These are phyloP conservation scores for Perca fluviatilis DNA, from an alignment of 2,113 vertebrate genomes.

Conservation along the genomic window DNA sequence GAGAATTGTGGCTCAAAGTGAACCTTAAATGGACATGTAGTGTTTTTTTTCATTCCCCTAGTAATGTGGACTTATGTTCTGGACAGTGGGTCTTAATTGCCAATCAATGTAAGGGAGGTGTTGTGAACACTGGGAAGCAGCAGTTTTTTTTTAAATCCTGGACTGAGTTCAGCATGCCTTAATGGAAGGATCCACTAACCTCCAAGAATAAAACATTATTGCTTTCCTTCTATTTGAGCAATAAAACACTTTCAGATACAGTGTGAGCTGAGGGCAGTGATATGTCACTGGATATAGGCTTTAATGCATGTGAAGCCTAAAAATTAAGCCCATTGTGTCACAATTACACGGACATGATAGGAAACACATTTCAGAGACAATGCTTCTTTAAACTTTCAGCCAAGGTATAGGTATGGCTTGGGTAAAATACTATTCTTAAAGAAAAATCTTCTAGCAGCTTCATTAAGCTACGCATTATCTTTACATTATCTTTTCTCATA, in stretches of 20 bases:
- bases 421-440: slow-evolving; percentile 15
- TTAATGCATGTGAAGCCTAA: slow-evolving; percentile 36
- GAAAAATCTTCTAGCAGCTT: slow-evolving; percentile 10
- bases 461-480: slow-evolving; percentile 24
- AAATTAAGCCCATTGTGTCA: slow-evolving; percentile 42
- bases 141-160: slow-evolving; percentile 10
- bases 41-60: slow-evolving; percentile 40
- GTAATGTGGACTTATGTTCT: slow-evolving; percentile 73
- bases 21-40: slow-evolving; percentile 73
- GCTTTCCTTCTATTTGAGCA: slow-evolving; percentile 42
- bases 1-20: slow-evolving; percentile 67
- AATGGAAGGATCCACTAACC: slow-evolving; percentile 41
- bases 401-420: neutral
- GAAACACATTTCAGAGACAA: slow-evolving; percentile 47
- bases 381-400: slow-evolving; percentile 24
- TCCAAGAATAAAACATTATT: slow-evolving; percentile 42
- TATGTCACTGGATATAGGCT: slow-evolving; percentile 40
- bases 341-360: slow-evolving; percentile 39
- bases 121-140: slow-evolving; percentile 41
- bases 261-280: slow-evolving; percentile 21
- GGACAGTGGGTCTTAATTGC: slow-evolving; percentile 70
- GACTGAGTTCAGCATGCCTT: slow-evolving; percentile 43
- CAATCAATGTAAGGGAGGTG: slow-evolving; percentile 62
- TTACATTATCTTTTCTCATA: slow-evolving; percentile 3
- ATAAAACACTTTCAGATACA: slow-evolving; percentile 32